phyloP scores from a whole-genome alignment of 2,888 invertebrate species.

The Xanthia togata region DNA sequence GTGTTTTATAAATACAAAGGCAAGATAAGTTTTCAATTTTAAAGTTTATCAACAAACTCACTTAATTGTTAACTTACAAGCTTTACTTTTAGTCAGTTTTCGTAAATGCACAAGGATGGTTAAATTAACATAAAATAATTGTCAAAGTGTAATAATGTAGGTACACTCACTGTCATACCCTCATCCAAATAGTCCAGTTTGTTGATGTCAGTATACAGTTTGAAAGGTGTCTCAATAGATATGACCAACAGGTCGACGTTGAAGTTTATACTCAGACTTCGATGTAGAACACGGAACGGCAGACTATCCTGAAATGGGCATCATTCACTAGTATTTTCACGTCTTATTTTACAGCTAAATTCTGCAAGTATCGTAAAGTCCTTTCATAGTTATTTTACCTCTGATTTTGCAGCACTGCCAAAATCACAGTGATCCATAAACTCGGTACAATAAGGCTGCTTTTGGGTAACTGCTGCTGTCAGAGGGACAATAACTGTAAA shows the following conservation, averaged over 20 bases:
- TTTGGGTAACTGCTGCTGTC: background rate
- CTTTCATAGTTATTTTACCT: background rate
- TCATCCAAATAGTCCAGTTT: slow-evolving; percentile 72
- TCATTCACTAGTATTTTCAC: background rate
- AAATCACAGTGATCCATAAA: background rate
- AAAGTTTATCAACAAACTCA: background rate
- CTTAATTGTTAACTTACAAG: too few species aligned
- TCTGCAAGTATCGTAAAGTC: background rate
- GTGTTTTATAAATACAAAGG: background rate
- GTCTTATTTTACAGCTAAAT: background rate
- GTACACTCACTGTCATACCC: slow-evolving; percentile 66
- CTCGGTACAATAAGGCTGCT: background rate
- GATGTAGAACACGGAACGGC: slow-evolving; percentile 70
- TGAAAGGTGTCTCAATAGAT: slow-evolving; percentile 67
- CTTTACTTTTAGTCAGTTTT: slow-evolving; percentile 2
- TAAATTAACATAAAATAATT: too few species aligned
- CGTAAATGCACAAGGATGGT: background rate
- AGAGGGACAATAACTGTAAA: background rate
- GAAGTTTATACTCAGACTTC: slow-evolving; percentile 71
- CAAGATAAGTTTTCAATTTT: background rate
- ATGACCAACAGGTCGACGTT: slow-evolving; percentile 72
- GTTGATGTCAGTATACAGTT: slow-evolving; percentile 67
- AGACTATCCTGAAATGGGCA: slow-evolving; percentile 71
- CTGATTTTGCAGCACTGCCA: background rate
- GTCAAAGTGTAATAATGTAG: background rate